phyloP scores from a whole-genome alignment of 1,140 invertebrate genomes.

The Drosophila repletoides region DNA sequence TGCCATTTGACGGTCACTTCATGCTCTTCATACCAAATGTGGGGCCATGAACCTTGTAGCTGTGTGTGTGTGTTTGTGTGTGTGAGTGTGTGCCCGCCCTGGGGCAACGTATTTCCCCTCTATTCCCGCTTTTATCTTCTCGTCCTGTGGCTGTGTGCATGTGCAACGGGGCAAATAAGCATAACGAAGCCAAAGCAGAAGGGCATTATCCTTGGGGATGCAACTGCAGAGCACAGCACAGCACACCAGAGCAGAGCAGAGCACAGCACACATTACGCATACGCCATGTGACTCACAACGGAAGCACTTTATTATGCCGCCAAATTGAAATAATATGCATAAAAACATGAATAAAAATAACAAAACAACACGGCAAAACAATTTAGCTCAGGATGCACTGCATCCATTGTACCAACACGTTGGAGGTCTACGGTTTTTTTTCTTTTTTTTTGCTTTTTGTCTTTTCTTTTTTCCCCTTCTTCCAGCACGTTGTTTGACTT shows the following conservation, averaged over 20 bases:
- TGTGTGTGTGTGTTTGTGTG: constrained; percentile 9
- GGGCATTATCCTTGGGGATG: constrained; percentile 69
- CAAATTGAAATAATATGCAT: constrained; percentile 80
- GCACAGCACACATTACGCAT: constrained; percentile 38
- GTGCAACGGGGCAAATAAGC: constrained; percentile 60
- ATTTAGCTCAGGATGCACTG: constrained; percentile 50
- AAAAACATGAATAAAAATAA: constrained; percentile 51
- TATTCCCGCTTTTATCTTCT: not conserved
- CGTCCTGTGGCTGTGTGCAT: constrained; percentile 14
- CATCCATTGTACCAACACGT: constrained; percentile 29
- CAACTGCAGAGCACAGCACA: constrained; percentile 24
- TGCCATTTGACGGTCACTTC: constrained; percentile 56
- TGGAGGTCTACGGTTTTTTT: constrained; percentile 17
- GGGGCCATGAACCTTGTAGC: constrained; percentile 60
- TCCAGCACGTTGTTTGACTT: constrained; percentile 44
- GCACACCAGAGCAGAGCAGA: not conserved
- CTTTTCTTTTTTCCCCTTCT: not conserved
- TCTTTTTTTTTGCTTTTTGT: not conserved
- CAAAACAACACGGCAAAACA: constrained; percentile 43
- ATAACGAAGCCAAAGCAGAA: constrained; percentile 59
- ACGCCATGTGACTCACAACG: constrained; percentile 56
- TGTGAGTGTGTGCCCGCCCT: constrained; percentile 36
- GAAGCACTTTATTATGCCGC: constrained; percentile 74
- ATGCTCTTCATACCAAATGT: not conserved
- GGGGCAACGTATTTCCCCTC: constrained; percentile 34